Conservation (phyloP, 2,888 invertebrate species). For the Eulithis prunata region DNA sequence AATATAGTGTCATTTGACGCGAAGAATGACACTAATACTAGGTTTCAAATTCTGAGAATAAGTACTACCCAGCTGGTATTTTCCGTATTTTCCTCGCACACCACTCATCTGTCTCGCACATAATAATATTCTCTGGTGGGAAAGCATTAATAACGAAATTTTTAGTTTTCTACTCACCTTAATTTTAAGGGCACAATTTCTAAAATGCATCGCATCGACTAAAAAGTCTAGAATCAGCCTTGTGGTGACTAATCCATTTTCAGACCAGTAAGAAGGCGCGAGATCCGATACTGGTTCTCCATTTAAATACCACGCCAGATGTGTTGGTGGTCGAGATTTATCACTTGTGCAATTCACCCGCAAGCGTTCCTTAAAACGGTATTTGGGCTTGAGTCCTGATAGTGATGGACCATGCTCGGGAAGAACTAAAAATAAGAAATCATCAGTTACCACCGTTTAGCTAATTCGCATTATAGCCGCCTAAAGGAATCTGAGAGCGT, state of each 20-base stretch:
- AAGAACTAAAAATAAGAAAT: conserved; percentile 78
- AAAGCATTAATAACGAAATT: too few species aligned
- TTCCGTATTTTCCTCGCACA: too few species aligned
- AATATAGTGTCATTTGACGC: too few species aligned
- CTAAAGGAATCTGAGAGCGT: too few species aligned
- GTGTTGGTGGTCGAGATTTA: conserved; percentile 89
- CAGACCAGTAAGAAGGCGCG: conserved; percentile 51
- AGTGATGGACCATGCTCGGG: conserved; percentile 90
- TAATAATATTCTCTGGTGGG: too few species aligned
- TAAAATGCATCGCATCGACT: conserved; percentile 89
- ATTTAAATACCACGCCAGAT: conserved; percentile 92
- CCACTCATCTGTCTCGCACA: too few species aligned
- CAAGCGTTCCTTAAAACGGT: conserved; percentile 89
- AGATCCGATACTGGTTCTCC: conserved; percentile 86
- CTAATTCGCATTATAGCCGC: too few species aligned
- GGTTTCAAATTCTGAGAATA: too few species aligned
- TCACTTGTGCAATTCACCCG: conserved; percentile 91
- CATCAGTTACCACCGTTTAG: too few species aligned
- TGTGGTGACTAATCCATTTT: conserved; percentile 85
- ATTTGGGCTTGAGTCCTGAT: conserved; percentile 88
- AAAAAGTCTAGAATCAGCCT: conserved; percentile 88
- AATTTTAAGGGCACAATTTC: conserved; percentile 89
- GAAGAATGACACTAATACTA: too few species aligned
- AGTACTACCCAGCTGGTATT: too few species aligned
- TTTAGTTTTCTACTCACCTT: conserved; percentile 74